phyloP scores from a whole-genome alignment of 2,797 vertebrate species.

The Channallabes apus region DNA sequence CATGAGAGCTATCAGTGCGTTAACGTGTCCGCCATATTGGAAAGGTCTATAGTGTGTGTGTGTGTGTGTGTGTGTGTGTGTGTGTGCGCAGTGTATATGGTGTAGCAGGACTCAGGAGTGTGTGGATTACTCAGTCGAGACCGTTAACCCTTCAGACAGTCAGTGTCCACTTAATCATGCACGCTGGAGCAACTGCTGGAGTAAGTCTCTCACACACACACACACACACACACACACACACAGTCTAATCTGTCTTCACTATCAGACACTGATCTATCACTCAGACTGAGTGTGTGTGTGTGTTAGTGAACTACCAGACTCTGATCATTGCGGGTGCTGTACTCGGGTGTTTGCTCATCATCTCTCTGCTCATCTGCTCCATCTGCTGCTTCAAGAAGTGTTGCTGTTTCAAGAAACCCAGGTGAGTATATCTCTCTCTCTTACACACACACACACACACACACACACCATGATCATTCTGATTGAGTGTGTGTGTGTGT shows the following conservation, averaged over 20 bases:
- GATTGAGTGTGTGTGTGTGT: neutral
- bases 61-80: too few relatives aligned
- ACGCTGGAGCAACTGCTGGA: conserved; percentile 93
- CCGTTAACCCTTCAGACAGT: conserved; percentile 77
- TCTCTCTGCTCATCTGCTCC: conserved; percentile 79
- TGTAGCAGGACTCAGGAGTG: conserved; percentile 79
- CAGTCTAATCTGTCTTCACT: too few relatives aligned
- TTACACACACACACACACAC: neutral
- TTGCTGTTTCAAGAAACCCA: conserved; percentile 72
- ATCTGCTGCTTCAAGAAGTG: conserved; percentile 83
- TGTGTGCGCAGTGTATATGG: too few relatives aligned
- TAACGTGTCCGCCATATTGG: too few relatives aligned
- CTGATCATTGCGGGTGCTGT: conserved; percentile 87
- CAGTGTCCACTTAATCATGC: conserved; percentile 82
- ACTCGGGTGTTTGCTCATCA: conserved; percentile 76
- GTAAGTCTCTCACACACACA: conserved; percentile 71
- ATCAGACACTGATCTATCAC: neutral
- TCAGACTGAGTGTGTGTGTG: conserved; percentile 14
- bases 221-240: neutral
- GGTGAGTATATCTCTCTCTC: conserved; percentile 65
- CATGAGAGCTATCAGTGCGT: too few relatives aligned
- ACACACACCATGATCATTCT: neutral
- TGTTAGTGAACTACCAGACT: conserved; percentile 88
- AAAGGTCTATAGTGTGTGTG: too few relatives aligned
- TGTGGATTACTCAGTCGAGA: conserved; percentile 82